Evolutionary conservation across 2,797 vertebrate species (phyloP), one percentile per base, ranked within the genome.

Genomic region (Lophius americanus): DNA sequence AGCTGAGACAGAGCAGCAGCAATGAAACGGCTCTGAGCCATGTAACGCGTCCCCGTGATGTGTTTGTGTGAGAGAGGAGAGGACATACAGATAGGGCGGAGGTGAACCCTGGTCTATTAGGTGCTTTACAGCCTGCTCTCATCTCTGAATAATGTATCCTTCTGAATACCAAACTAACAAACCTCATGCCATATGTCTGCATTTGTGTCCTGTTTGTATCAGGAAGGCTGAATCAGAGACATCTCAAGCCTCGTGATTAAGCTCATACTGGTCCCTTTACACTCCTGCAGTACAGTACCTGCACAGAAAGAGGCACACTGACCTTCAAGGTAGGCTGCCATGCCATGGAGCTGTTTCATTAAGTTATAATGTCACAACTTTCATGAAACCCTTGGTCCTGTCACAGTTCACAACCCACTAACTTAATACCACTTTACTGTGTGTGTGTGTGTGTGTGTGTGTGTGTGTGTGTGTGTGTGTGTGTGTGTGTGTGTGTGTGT

Each of bases 261-360:
- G 3, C 68, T 43, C 38, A 23, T 1, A 33, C 49, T 3, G 8
- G 57, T 53, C 12, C 35, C 44, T n/a, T 13, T 33, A 43, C 33
- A 39, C 36, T 58, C 32, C 57, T 48, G 53, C 60, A 65, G 46
- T 53, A 42, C 54, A 49, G 49, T 67, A 73, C 37, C 39, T 60
- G 72, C 71, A 48, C 36, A 4, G 37, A 37, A 73, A 53, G 55
- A 72, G 46, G 53, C 69, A 60, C 73, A 49, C 75, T 88, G 88
- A 89, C 87, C 89, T 91, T 91, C 84, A 88, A 73, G 68, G 42
- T 48, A 63, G 79, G 82, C 85, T 85, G 79, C 84, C 76, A 84
- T 83, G 84, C 84, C 76, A 84, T 83, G 84, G 82, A 79, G 77
- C 85, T 69, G 76, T 78, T 75, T 82, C 75, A 78, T 68, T 73